Evolutionary conservation across 2,888 invertebrate genomes (phyloP).

Genomic region (Hypolimnas misippus): DNA sequence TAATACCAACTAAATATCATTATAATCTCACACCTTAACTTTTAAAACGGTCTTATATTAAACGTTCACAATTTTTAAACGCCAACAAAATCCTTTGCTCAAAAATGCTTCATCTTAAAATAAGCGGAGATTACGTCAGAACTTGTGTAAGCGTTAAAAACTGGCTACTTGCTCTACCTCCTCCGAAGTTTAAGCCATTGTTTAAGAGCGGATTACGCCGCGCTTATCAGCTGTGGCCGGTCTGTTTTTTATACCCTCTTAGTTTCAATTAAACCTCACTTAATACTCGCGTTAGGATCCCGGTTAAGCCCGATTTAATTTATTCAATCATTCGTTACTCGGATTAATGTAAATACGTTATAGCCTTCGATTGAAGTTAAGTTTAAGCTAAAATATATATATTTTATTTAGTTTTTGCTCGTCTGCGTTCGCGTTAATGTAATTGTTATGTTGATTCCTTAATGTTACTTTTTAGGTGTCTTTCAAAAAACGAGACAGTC

Average conservation of each 20-base stretch:
- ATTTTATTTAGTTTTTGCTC: too few relatives aligned
- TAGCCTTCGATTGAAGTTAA: constrained; percentile 72
- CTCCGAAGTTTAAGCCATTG: constrained; percentile 68
- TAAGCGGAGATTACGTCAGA: constrained; percentile 67
- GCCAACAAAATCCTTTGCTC: constrained; percentile 51
- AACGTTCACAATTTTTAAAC: constrained; percentile 27
- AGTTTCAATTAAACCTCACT: constrained; percentile 80
- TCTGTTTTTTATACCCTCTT: constrained; percentile 62
- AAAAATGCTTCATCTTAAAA: constrained; percentile 60
- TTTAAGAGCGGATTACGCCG: constrained; percentile 68
- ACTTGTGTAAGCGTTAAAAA: constrained; percentile 70
- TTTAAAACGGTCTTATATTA: background rate
- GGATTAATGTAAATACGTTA: constrained; percentile 74
- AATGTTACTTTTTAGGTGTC: too few relatives aligned
- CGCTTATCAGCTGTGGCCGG: constrained; percentile 65
- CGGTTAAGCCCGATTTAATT: constrained; percentile 74
- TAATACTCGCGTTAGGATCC: constrained; percentile 76
- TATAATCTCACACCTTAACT: background rate
- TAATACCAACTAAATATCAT: background rate
- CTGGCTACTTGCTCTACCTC: constrained; percentile 60
- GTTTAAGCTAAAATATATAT: too few relatives aligned
- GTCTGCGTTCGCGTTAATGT: too few relatives aligned
- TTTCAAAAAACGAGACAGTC: too few relatives aligned
- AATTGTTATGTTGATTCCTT: too few relatives aligned
- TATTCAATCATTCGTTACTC: constrained; percentile 76